Conservation (phyloP, 1,140 invertebrate species). For the Drosophila nannoptera region DNA sequence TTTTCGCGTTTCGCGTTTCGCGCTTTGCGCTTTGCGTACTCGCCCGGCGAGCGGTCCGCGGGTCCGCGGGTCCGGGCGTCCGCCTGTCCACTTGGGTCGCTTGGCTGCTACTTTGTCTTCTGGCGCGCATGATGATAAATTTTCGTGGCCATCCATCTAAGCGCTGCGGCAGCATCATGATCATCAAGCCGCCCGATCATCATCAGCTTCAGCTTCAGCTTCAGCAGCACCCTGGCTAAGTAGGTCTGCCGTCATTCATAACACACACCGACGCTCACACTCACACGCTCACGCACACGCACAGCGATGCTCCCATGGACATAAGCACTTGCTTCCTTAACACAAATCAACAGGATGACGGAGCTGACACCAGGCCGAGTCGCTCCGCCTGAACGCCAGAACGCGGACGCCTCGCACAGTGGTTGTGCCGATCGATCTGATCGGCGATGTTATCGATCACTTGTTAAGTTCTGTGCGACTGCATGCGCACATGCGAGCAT, state of each 20-base stretch:
- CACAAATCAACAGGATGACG: slow-evolving; percentile 72
- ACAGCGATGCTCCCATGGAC: slow-evolving; percentile 21
- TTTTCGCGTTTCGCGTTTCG: not conserved
- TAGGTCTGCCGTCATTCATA: slow-evolving; percentile 54
- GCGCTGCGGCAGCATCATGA: slow-evolving; percentile 33
- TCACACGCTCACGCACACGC: slow-evolving; percentile 27
- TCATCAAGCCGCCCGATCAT: slow-evolving; percentile 40
- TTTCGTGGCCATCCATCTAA: slow-evolving; percentile 62
- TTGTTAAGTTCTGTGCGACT: not conserved
- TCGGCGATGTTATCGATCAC: not conserved
- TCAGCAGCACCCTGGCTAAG: slow-evolving; percentile 53
- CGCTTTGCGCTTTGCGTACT: not conserved
- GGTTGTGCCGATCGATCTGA: not conserved
- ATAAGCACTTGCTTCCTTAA: slow-evolving; percentile 75
- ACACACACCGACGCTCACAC: slow-evolving; percentile 25
- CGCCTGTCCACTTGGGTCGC: not conserved
- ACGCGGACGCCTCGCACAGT: slow-evolving; percentile 16
- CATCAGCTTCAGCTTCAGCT: slow-evolving; percentile 36
- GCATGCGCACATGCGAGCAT: too few relatives aligned
- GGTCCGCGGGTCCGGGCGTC: too few relatives aligned
- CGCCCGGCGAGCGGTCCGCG: not conserved
- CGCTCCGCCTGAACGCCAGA: not conserved
- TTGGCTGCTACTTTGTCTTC: slow-evolving; percentile 64
- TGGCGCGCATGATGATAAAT: slow-evolving; percentile 62
- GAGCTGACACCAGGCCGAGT: slow-evolving; percentile 57